Evolutionary conservation across 2,888 invertebrate species (phyloP).

Genomic region (Agapetus fuscipes): DNA sequence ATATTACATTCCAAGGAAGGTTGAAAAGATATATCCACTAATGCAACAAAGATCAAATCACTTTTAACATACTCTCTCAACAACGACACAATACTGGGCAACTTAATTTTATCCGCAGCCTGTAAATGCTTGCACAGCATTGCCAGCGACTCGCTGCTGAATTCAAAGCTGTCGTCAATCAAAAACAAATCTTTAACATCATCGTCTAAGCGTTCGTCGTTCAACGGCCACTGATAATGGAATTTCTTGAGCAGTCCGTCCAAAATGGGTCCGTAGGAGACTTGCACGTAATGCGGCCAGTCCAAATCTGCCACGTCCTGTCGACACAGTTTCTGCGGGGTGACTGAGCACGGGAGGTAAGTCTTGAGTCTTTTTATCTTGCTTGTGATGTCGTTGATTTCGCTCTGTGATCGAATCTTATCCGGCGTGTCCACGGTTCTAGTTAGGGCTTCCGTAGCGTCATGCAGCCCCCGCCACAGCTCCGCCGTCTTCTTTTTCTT

Average conservation of each 20-base stretch:
- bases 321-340: slow-evolving; percentile 53
- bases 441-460: slow-evolving; percentile 28
- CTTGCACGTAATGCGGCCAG: slow-evolving; percentile 34
- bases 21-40: slow-evolving; percentile 33
- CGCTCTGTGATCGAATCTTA: slow-evolving; percentile 30
- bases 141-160: slow-evolving; percentile 40
- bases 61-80: slow-evolving; percentile 43
- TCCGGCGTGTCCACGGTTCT: slow-evolving; percentile 29
- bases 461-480: slow-evolving; percentile 19
- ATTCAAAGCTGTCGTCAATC: slow-evolving; percentile 42
- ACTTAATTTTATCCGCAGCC: slow-evolving; percentile 27
- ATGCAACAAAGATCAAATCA: slow-evolving; percentile 45
- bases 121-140: slow-evolving; percentile 41
- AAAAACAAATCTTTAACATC: slow-evolving; percentile 39
- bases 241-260: slow-evolving; percentile 39
- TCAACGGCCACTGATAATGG: slow-evolving; percentile 48
- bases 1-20: slow-evolving; percentile 20
- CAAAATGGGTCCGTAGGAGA: slow-evolving; percentile 43
- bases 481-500: neutral
- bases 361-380: slow-evolving; percentile 13
- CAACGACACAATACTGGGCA: slow-evolving; percentile 34
- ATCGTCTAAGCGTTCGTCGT: slow-evolving; percentile 31
- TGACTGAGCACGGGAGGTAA: slow-evolving; percentile 48
- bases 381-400: slow-evolving; percentile 26
- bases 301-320: slow-evolving; percentile 34